phyloP scores from a whole-genome alignment of 1,140 invertebrate species.

The Bombus terrestris region DNA sequence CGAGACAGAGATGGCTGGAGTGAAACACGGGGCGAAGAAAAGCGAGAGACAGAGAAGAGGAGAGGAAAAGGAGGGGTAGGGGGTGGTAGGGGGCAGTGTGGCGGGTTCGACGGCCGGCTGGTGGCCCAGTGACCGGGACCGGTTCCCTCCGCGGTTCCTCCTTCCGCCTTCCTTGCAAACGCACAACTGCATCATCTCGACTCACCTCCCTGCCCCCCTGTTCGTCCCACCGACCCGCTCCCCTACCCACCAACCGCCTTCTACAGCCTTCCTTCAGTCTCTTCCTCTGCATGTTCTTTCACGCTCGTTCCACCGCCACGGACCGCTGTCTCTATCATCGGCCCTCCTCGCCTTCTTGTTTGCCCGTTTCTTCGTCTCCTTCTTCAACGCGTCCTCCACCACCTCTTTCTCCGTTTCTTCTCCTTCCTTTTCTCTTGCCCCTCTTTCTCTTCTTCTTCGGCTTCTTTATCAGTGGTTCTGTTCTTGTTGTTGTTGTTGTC shows the following conservation, averaged over 20 bases:
- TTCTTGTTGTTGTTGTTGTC: slow-evolving; percentile 45
- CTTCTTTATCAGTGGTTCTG: slow-evolving; percentile 53
- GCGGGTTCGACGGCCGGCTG: slow-evolving; percentile 82
- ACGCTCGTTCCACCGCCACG: slow-evolving; percentile 14
- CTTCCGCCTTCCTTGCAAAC: slow-evolving; percentile 83
- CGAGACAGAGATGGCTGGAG: slow-evolving; percentile 23
- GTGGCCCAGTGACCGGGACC: slow-evolving; percentile 83
- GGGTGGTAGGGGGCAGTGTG: slow-evolving; percentile 74
- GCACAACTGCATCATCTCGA: slow-evolving; percentile 81
- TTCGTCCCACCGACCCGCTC: slow-evolving; percentile 54
- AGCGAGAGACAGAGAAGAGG: slow-evolving; percentile 4
- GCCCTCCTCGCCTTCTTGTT: slow-evolving; percentile 13
- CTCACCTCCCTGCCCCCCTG: slow-evolving; percentile 61
- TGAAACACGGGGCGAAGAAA: slow-evolving; percentile 36
- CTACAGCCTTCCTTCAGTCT: slow-evolving; percentile 44
- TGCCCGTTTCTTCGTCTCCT: slow-evolving; percentile 25
- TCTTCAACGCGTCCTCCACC: background rate
- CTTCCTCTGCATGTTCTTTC: slow-evolving; percentile 43
- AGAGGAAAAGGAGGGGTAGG: slow-evolving; percentile 50
- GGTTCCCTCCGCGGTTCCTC: slow-evolving; percentile 82
- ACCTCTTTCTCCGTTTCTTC: background rate
- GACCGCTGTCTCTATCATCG: slow-evolving; percentile 45
- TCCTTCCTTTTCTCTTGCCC: slow-evolving; percentile 13
- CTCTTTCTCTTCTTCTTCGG: slow-evolving; percentile 19
- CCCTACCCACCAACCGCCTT: slow-evolving; percentile 32